Percentiles rank a stretch among this genome's conserved stretches.
Evolutionary conservation across 1,140 invertebrate genomes (phyloP).

Genomic region (Drosophila tropicalis): DNA sequence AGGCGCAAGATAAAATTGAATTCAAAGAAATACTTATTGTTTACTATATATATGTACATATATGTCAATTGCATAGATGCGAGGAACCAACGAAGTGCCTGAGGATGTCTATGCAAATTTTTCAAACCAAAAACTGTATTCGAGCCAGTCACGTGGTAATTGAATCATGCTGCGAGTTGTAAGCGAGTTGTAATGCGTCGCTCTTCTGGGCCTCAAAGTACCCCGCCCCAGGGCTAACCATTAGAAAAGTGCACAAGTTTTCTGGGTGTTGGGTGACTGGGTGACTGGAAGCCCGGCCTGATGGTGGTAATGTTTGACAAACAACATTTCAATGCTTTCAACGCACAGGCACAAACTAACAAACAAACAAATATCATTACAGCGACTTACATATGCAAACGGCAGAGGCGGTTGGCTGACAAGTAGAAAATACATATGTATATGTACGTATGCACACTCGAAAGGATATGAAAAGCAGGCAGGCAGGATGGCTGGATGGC

Average conservation of each 20-base stretch:
- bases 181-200: slow-evolving; percentile 70
- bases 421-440: slow-evolving; percentile 55
- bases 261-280: not conserved
- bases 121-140: slow-evolving; percentile 48
- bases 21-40: slow-evolving; percentile 25
- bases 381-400: slow-evolving; percentile 77
- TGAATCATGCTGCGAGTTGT: slow-evolving; percentile 76
- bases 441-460: slow-evolving; percentile 47
- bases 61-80: slow-evolving; percentile 40
- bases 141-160: slow-evolving; percentile 69
- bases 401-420: slow-evolving; percentile 49
- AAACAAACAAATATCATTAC: slow-evolving; percentile 75
- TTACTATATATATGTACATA: not conserved
- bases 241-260: slow-evolving; percentile 73
- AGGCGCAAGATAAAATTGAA: not conserved
- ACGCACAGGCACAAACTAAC: slow-evolving; percentile 65
- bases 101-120: slow-evolving; percentile 69
- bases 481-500: too few relatives aligned
- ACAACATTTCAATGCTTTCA: slow-evolving; percentile 76
- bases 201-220: slow-evolving; percentile 12
- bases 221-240: slow-evolving; percentile 43
- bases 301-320: slow-evolving; percentile 52
- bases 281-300: not conserved
- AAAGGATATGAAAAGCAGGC: slow-evolving; percentile 73
- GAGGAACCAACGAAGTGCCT: slow-evolving; percentile 22